Evolutionary conservation across 2,797 vertebrate species (phyloP), one percentile per base, ranked within the genome.

Genomic region (Spinibarbus caldwelli): DNA sequence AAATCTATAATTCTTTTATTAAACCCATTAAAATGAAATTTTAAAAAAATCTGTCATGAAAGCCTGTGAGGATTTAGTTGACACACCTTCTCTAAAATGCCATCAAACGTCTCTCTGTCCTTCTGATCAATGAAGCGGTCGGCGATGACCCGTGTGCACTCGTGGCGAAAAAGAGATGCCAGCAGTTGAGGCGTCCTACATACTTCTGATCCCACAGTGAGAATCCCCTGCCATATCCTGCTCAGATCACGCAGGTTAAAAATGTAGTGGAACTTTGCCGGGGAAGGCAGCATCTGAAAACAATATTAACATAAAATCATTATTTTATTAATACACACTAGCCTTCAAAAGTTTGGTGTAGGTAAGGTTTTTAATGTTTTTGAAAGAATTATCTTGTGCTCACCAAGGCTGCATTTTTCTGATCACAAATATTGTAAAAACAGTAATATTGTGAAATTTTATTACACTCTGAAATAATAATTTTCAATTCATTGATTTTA

Each of bases 211-310:
- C 89, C 92, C 86, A 96, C 92, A 2, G 91, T 89, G 71, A 97
- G 95, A 57, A 97, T 91, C 17, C 96, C 96, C 92, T 97, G 96
- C 96, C 96, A 97, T 91, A 97, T 95, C 19, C 95, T 94, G 90
- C 95, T 96, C 83, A 97, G 92, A 90, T 97, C 96, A 88, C 96
- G 93, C 88, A 97, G 93, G 91, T 96, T 97, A 89, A 97, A 97
- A 87, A 96, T 91, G 90, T 97, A 97, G 93, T 97, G 96, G 89
- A 97, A 97, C 92, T 96, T 97, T 7, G 96, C 94, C 29, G 96
- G 96, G 73, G 96, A 96, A 6, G 96, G 96, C 82, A 96, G 88
- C 96, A 97, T 96, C 96, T 97, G 91, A 57, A 81, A 49, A 31
- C 41, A 72, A 49, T 23, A 47, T 70, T 57, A 77, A 41, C 11